Conservation (phyloP, 2,888 invertebrate species). For the Allophyes oxyacanthae region DNA sequence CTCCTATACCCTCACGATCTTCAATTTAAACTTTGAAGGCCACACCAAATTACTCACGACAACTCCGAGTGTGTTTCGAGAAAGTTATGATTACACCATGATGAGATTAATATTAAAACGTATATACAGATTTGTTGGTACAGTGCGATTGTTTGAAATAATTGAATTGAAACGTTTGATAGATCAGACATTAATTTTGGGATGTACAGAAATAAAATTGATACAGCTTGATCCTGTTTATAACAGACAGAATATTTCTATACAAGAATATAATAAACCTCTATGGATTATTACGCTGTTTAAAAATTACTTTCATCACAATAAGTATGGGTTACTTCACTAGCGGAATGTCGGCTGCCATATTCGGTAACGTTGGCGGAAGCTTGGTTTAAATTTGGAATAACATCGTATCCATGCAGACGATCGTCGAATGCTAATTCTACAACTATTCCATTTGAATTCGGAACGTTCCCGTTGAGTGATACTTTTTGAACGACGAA, state of each 20-base stretch:
- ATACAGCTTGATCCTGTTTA: background rate
- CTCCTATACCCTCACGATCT: conserved; percentile 15
- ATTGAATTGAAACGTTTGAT: background rate
- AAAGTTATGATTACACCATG: conserved; percentile 39
- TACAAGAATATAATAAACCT: no score
- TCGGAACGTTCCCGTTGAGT: conserved; percentile 54
- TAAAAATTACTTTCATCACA: conserved; percentile 9
- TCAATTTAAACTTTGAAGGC: conserved; percentile 41
- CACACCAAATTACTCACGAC: conserved; percentile 38
- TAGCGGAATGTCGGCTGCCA: conserved; percentile 60
- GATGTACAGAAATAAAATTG: background rate
- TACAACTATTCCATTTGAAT: conserved; percentile 59
- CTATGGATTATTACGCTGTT: background rate
- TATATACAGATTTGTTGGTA: background rate
- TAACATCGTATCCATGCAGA: conserved; percentile 67
- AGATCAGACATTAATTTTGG: background rate
- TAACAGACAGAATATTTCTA: no score
- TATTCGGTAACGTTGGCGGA: conserved; percentile 70
- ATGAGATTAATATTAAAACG: conserved; percentile 13
- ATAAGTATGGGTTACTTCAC: conserved; percentile 38
- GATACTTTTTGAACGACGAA: conserved; percentile 45
- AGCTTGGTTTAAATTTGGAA: conserved; percentile 76
- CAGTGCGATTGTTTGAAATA: background rate
- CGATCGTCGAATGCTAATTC: conserved; percentile 72
- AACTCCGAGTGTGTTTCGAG: conserved; percentile 16